Evolutionary conservation across 2,113 vertebrate species (phyloP).

Genomic region (Megaleporinus macrocephalus): DNA sequence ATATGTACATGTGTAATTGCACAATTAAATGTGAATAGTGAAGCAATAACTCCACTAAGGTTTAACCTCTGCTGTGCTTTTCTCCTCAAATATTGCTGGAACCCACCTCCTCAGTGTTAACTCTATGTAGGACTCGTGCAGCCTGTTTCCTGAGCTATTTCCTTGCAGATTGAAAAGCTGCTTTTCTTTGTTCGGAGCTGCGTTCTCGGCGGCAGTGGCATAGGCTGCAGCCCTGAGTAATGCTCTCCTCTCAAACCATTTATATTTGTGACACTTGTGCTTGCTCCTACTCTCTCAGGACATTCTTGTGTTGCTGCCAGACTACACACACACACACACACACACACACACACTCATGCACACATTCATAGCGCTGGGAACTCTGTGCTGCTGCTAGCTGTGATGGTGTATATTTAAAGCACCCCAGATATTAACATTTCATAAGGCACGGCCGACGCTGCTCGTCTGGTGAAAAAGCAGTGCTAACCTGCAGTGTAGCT

Average conservation of each 20-base stretch:
- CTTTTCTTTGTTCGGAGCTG: conserved; percentile 72
- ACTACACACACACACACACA: conserved; percentile 34
- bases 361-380: conserved; percentile 57
- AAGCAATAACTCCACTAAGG: too few species aligned
- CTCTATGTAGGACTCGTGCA: not conserved
- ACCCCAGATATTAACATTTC: conserved; percentile 68
- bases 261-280: conserved; percentile 65
- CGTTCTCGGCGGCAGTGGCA: conserved; percentile 55
- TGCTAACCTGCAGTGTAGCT: conserved; percentile 34
- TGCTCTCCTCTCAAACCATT: conserved; percentile 67
- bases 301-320: conserved; percentile 65
- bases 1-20: too few species aligned
- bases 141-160: conserved; percentile 14
- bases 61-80: too few species aligned
- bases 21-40: too few species aligned
- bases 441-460: conserved; percentile 64
- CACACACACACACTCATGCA: conserved; percentile 20
- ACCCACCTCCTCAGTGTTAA: conserved; percentile 3
- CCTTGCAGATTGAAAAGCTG: conserved; percentile 33
- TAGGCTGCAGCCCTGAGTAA: conserved; percentile 66
- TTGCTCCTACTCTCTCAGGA: conserved; percentile 64
- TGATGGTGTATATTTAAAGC: conserved; percentile 71
- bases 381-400: conserved; percentile 60
- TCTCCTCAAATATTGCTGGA: not conserved
- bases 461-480: conserved; percentile 58